Evolutionary conservation across 2,113 vertebrate species (phyloP).

Genomic region (Phainopepla nitens): DNA sequence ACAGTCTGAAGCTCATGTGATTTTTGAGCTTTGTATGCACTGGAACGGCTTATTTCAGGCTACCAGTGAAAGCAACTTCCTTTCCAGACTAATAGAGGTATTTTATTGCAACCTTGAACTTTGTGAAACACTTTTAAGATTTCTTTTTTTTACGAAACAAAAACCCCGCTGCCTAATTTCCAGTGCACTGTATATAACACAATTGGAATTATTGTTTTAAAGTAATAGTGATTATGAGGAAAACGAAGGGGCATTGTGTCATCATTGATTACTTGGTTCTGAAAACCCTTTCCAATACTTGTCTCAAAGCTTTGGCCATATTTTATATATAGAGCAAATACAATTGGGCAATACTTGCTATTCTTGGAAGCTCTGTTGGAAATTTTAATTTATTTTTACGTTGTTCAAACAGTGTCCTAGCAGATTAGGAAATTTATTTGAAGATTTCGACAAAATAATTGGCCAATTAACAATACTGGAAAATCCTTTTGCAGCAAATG

Average conservation of each 20-base stretch:
- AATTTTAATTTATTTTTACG: neutral
- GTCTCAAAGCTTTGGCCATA: neutral
- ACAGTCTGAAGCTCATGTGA: neutral
- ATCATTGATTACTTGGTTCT: neutral
- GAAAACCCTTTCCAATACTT: neutral
- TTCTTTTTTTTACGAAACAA: neutral
- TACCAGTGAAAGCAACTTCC: neutral
- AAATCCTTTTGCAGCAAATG: neutral
- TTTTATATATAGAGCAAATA: neutral
- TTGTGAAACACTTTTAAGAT: neutral
- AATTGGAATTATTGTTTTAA: neutral
- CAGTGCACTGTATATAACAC: neutral
- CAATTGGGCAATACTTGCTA: neutral
- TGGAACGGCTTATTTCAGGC: neutral
- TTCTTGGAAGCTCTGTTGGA: neutral
- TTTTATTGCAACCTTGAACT: neutral
- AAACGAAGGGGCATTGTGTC: neutral
- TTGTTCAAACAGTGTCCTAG: neutral
- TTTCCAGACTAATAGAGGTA: neutral
- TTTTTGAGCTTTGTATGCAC: neutral
- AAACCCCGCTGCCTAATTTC: neutral
- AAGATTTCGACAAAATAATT: neutral
- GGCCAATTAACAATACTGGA: neutral
- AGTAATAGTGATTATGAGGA: neutral
- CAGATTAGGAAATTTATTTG: neutral